Evolutionary conservation across 53 echinoderm and acorn worm genomes (phyloP).

Genomic region (Pentamera pediparva): DNA sequence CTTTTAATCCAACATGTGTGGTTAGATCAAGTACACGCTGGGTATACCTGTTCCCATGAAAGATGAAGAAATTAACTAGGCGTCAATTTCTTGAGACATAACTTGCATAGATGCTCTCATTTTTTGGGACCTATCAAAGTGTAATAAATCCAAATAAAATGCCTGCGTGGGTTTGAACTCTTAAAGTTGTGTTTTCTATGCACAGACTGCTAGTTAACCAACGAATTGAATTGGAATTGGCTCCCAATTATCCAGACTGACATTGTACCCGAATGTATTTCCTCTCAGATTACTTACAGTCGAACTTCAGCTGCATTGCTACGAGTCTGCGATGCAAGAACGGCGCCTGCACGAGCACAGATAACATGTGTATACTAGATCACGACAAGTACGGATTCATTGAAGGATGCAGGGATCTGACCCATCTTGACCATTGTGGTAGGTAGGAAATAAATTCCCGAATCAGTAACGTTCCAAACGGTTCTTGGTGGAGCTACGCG

Average conservation of each 20-base stretch:
- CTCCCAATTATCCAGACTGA: neutral
- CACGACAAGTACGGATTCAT: conserved; percentile 3
- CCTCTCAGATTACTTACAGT: conserved; percentile 8
- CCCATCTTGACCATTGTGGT: conserved; percentile 16
- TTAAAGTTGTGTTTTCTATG: too few relatives aligned
- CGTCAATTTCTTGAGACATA: too few relatives aligned
- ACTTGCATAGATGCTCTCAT: too few relatives aligned
- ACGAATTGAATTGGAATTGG: neutral
- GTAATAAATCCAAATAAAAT: too few relatives aligned
- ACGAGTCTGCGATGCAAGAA: neutral
- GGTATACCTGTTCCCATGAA: too few relatives aligned
- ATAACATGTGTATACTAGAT: neutral
- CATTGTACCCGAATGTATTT: neutral
- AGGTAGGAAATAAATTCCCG: neutral
- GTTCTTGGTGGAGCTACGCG: too few relatives aligned
- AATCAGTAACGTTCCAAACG: too few relatives aligned
- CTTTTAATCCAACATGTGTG: too few relatives aligned
- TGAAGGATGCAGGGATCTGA: conserved; percentile 16
- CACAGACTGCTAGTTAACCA: neutral
- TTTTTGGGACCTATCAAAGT: too few relatives aligned
- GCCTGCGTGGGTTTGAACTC: too few relatives aligned
- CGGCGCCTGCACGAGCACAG: neutral
- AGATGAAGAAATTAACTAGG: too few relatives aligned
- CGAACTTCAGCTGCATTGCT: neutral
- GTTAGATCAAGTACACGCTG: too few relatives aligned